Evolutionary conservation across 1,140 invertebrate genomes (phyloP), one percentile per base, ranked within the genome.

Genomic region (Drosophila nikananu): DNA sequence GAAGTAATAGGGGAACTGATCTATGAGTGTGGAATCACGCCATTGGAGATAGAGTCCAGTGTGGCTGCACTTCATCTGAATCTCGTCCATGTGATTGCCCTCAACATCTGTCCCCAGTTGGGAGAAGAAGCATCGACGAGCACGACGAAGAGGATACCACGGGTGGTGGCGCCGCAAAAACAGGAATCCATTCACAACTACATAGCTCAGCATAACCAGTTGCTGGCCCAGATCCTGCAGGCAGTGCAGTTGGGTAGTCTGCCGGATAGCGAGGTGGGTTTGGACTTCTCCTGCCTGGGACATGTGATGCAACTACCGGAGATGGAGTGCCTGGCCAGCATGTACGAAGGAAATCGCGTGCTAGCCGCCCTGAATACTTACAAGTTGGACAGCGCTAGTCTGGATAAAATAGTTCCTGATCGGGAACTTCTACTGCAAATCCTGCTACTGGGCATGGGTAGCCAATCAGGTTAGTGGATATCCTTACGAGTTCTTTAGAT

Each of bases 61-160:
- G 94, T 95, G 15, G 75, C 87, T 4, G 94, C 94, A 44, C 80
- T 95, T 5, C 94, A 95, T 84, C 86, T 95, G 23, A 95, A 95
- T 93, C 93, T 95, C 44, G 93, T 95, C 3, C 94, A 95, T 76
- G 94, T 94, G 21, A 94, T 95, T 17, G 93, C 94, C 9, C 80
- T 94, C 2, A 95, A 94, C 77, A 94, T 94, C 58, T 95, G 94
- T 65, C 94, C 95, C 1, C 94, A 93, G 55, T 80, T 95, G 41
- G 84, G 86, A 0, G 78, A 80, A 2, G 60, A 15, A 44, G 42
- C 12, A 7, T 0, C 21, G 2, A 5, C 10, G 37, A n/a, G 3
- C 15, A n/a, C 25, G 15, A 5, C 37, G 4, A 41, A 30, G 25
- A 30, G 27, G 32, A 13, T 19, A 3, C 59, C 60, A 0, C 75